These are phyloP conservation scores for Uromys caudimaculatus DNA, from an alignment of 2,797 vertebrate species.

Conservation along the genomic window DNA sequence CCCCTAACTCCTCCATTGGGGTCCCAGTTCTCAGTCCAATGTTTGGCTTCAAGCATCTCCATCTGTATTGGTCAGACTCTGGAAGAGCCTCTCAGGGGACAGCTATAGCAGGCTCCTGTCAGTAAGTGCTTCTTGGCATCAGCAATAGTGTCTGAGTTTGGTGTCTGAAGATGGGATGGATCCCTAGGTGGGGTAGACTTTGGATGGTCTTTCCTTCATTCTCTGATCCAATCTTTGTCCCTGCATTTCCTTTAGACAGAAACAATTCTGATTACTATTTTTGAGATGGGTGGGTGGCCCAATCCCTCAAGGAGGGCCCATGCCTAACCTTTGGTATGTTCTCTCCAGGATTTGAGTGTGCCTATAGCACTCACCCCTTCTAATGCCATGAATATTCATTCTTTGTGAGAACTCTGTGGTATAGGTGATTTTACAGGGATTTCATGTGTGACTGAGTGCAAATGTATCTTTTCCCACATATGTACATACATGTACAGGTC, in stretches of 20 bases:
- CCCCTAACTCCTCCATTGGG: neutral
- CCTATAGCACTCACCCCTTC: neutral
- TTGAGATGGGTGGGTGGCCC: neutral
- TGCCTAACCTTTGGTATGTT: neutral
- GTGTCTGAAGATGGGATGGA: neutral
- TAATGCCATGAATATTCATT: neutral
- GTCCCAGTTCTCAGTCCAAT: neutral
- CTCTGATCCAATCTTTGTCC: neutral
- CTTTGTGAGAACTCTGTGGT: neutral
- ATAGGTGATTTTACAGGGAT: neutral
- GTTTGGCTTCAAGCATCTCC: neutral
- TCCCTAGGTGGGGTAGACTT: neutral
- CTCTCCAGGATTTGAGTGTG: neutral
- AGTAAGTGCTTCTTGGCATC: neutral
- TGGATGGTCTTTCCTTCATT: neutral
- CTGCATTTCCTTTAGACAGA: neutral
- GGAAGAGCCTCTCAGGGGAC: neutral
- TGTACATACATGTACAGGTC: neutral
- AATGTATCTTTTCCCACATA: neutral
- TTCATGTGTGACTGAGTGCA: neutral
- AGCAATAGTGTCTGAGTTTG: neutral
- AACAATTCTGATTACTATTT: neutral
- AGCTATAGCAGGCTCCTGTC: neutral
- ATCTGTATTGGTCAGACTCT: neutral
- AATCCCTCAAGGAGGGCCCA: fast-evolving